Evolutionary conservation across 1,140 invertebrate genomes (phyloP).

Genomic region (Grapholita molesta): DNA sequence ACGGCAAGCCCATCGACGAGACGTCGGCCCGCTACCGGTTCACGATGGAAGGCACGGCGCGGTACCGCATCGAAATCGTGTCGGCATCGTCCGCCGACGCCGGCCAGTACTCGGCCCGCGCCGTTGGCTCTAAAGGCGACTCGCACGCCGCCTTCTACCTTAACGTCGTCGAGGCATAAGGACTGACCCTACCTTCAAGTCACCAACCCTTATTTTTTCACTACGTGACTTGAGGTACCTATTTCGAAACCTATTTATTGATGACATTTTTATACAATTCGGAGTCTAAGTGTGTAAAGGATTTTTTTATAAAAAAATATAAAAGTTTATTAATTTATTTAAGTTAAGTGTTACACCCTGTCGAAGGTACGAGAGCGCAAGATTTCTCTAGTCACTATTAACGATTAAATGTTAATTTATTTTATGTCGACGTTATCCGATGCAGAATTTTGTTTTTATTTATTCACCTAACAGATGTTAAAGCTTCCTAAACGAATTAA

Average conservation of each 20-base stretch:
- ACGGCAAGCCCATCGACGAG: slow-evolving; percentile 91
- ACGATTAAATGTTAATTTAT: slow-evolving; percentile 62
- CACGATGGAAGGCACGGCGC: slow-evolving; percentile 87
- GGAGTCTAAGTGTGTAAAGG: slow-evolving; percentile 67
- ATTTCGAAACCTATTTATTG: slow-evolving; percentile 20
- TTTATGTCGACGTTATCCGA: slow-evolving; percentile 47
- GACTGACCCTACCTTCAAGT: slow-evolving; percentile 39
- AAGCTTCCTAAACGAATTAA: slow-evolving; percentile 60
- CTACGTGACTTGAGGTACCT: too few species aligned
- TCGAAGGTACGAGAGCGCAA: slow-evolving; percentile 62
- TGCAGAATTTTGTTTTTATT: slow-evolving; percentile 51
- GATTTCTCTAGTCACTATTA: slow-evolving; percentile 69
- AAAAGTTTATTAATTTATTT: slow-evolving; percentile 67
- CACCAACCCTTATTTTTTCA: neutral
- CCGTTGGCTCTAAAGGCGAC: slow-evolving; percentile 91
- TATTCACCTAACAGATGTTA: slow-evolving; percentile 52
- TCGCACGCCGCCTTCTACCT: slow-evolving; percentile 90
- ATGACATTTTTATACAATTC: slow-evolving; percentile 68
- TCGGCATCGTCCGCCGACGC: slow-evolving; percentile 88
- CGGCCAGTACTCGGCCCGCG: slow-evolving; percentile 93
- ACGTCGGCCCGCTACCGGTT: slow-evolving; percentile 89
- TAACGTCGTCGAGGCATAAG: slow-evolving; percentile 82
- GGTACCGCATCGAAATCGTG: slow-evolving; percentile 87
- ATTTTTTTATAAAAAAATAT: slow-evolving; percentile 55
- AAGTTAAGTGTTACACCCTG: slow-evolving; percentile 73